A percentile compares a stretch with the other conserved stretches of the same genome.
Evolutionary conservation across 2,888 invertebrate genomes (phyloP).

Genomic region (Clitarchus hookeri): DNA sequence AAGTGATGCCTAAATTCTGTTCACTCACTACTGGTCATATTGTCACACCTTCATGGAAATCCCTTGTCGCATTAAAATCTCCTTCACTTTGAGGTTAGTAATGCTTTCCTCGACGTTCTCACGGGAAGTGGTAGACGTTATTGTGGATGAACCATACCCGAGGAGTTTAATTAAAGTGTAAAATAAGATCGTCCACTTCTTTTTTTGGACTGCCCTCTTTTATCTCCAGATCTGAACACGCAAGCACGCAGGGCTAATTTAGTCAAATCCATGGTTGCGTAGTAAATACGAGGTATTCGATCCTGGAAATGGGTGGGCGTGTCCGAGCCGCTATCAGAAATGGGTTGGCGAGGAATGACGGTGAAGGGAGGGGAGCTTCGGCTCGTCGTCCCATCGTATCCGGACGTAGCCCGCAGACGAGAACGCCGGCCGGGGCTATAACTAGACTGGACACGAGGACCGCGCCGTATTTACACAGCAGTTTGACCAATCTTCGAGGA

Average conservation of each 20-base stretch:
- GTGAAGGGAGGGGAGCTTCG: background rate
- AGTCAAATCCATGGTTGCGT: background rate
- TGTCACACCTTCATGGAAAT: no score
- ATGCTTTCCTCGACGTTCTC: no score
- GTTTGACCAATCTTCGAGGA: background rate
- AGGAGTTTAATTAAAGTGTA: background rate
- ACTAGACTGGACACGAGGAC: background rate
- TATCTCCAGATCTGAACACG: background rate
- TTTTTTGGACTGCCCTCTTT: background rate
- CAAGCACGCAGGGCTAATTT: background rate
- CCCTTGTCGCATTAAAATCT: no score
- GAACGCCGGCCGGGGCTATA: background rate
- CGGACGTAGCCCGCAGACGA: background rate
- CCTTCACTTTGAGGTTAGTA: no score
- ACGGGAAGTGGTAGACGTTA: no score
- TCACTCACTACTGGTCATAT: no score
- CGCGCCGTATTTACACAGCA: constrained; percentile 1
- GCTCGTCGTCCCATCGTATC: background rate
- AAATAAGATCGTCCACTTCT: background rate
- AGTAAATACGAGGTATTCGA: background rate
- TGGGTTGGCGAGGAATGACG: background rate
- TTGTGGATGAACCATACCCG: no score
- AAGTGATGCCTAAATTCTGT: no score
- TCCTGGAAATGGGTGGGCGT: background rate
- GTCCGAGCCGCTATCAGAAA: no score